Evolutionary conservation across 35 echinoderm and acorn worm genomes (phyloP).

Genomic region (Hemicentrotus pulcherrimus): DNA sequence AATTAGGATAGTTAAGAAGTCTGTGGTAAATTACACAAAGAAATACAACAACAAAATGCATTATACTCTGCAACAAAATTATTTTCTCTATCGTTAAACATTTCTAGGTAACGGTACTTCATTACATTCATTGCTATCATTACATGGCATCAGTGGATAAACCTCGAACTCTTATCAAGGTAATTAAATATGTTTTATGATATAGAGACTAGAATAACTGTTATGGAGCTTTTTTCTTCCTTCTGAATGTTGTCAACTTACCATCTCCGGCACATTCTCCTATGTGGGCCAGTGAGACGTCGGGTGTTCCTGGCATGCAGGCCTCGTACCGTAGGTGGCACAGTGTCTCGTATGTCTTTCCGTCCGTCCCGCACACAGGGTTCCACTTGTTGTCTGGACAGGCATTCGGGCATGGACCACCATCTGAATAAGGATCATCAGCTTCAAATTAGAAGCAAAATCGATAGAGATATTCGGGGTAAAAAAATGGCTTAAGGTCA

Average conservation of each 20-base stretch:
- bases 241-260: background rate
- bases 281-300: slow-evolving; percentile 20
- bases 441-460: slow-evolving; percentile 31
- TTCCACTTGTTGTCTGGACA: slow-evolving; percentile 42
- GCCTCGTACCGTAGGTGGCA: slow-evolving; percentile 44
- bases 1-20: no score
- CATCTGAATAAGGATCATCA: slow-evolving; percentile 48
- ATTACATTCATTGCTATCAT: no score
- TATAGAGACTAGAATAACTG: no score
- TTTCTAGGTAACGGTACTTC: no score
- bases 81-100: no score
- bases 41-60: no score
- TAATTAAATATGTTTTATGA: no score
- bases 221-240: no score
- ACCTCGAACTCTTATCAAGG: no score
- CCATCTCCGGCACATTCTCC: slow-evolving; percentile 43
- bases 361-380: slow-evolving; percentile 38
- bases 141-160: no score
- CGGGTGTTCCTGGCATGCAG: slow-evolving; percentile 32
- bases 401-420: slow-evolving; percentile 31
- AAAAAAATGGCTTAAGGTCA: background rate
- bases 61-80: no score
- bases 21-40: no score
- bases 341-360: slow-evolving; percentile 39
- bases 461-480: background rate